Evolutionary conservation across 1,140 invertebrate genomes (phyloP).

Genomic region (Muscidifurax raptorellus): DNA sequence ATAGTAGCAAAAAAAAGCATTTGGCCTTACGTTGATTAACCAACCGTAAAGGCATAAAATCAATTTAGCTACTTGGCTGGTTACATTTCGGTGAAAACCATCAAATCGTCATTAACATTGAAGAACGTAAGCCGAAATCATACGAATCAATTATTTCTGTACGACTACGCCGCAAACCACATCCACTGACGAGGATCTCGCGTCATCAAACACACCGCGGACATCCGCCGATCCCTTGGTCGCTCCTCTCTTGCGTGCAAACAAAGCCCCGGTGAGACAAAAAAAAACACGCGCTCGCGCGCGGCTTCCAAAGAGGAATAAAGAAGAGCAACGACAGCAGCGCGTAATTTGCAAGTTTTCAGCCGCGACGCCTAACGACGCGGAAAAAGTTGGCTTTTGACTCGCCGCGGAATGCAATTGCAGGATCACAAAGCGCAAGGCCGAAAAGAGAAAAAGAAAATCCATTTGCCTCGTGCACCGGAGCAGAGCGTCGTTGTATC

Average conservation of each 20-base stretch:
- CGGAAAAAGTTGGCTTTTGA: conserved; percentile 19
- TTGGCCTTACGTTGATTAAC: not conserved
- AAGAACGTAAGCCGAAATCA: too few relatives aligned
- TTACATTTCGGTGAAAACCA: too few relatives aligned
- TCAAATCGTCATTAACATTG: too few relatives aligned
- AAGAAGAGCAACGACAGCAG: not conserved
- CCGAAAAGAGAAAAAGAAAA: conserved; percentile 16
- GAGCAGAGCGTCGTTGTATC: not conserved
- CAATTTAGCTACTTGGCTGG: too few relatives aligned
- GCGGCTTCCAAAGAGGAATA: not conserved
- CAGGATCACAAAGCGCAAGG: conserved; percentile 11
- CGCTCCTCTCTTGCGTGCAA: not conserved
- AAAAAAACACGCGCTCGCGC: not conserved
- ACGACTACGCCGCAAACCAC: too few relatives aligned
- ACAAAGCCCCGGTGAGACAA: not conserved
- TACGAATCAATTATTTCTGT: too few relatives aligned
- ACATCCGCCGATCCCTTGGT: too few relatives aligned
- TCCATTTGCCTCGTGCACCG: not conserved
- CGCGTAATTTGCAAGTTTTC: conserved; percentile 40
- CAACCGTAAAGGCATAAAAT: too few relatives aligned
- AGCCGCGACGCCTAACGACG: not conserved
- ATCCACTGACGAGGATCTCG: too few relatives aligned
- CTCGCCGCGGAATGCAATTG: conserved; percentile 13
- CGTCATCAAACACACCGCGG: too few relatives aligned
- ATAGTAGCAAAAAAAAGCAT: not conserved